Evolutionary conservation across 2,797 vertebrate genomes (phyloP).

Genomic region (Gambusia yucatana): DNA sequence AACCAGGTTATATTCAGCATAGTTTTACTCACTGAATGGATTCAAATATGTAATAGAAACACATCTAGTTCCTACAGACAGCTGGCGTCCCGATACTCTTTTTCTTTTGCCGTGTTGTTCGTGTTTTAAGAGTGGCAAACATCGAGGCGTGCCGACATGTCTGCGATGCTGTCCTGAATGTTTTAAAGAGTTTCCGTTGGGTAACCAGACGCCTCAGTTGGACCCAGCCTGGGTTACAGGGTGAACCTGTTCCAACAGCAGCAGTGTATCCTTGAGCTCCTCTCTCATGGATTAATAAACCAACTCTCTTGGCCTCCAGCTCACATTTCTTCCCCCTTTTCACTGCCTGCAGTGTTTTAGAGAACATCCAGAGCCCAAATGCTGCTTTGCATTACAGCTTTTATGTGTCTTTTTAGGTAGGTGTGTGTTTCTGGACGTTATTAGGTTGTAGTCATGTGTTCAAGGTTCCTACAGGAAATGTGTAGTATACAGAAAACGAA

Average conservation of each 20-base stretch:
- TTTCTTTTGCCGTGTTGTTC: background rate
- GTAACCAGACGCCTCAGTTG: constrained; percentile 67
- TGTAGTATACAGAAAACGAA: background rate
- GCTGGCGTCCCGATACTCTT: background rate
- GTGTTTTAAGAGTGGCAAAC: background rate
- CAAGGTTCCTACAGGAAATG: background rate
- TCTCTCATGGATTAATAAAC: constrained; percentile 36
- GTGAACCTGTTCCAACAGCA: constrained; percentile 16
- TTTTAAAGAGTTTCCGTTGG: constrained; percentile 81
- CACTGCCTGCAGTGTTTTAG: constrained; percentile 58
- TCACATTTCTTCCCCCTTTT: constrained; percentile 26
- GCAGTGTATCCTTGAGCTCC: constrained; percentile 21
- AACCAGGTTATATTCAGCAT: no score
- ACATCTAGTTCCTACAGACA: background rate
- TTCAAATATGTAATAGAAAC: background rate
- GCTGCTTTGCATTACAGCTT: constrained; percentile 30
- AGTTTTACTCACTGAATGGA: background rate
- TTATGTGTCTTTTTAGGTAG: constrained; percentile 32
- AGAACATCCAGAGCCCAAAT: constrained; percentile 49
- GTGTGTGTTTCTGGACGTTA: constrained; percentile 24
- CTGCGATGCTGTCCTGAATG: constrained; percentile 72
- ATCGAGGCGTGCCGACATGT: constrained; percentile 51
- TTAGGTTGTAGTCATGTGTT: background rate
- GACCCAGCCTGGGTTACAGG: constrained; percentile 30
- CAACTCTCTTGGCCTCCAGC: constrained; percentile 25